A percentile compares a stretch with the other conserved stretches of the same genome.
Evolutionary conservation across 2,888 invertebrate species (phyloP).

Genomic region (Meiosimyza decipiens): DNA sequence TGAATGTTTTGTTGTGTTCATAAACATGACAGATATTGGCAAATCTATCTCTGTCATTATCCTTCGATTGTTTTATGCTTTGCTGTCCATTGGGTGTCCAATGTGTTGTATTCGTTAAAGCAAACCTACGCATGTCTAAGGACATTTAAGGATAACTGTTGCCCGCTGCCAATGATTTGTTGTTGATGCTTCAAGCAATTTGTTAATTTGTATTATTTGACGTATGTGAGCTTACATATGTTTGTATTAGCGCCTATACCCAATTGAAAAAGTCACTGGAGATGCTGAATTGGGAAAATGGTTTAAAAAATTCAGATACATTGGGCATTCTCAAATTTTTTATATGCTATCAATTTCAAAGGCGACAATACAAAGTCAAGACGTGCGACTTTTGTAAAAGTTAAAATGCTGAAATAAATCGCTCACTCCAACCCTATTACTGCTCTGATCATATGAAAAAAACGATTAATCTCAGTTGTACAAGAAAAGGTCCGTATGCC

Average conservation of each 20-base stretch:
- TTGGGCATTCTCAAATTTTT: no score
- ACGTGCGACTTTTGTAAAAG: no score
- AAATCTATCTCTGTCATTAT: slow-evolving; percentile 68
- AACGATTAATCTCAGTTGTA: no score
- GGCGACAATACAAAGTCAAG: no score
- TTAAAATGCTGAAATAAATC: no score
- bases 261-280: no score
- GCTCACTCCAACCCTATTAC: no score
- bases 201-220: slow-evolving; percentile 37
- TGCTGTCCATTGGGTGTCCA: slow-evolving; percentile 15
- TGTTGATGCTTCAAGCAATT: slow-evolving; percentile 39
- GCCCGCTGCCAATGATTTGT: slow-evolving; percentile 45
- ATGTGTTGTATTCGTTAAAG: slow-evolving; percentile 17
- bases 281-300: no score
- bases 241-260: not conserved
- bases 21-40: slow-evolving; percentile 66
- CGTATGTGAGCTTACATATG: slow-evolving; percentile 11
- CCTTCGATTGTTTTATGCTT: slow-evolving; percentile 61
- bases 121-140: slow-evolving; percentile 44
- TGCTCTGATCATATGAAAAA: no score
- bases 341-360: no score
- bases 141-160: slow-evolving; percentile 26
- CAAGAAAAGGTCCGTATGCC: no score
- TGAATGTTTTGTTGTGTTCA: slow-evolving; percentile 49
- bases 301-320: no score